phyloP scores from a whole-genome alignment of 1,140 invertebrate genomes.

The Drosophila littoralis region DNA sequence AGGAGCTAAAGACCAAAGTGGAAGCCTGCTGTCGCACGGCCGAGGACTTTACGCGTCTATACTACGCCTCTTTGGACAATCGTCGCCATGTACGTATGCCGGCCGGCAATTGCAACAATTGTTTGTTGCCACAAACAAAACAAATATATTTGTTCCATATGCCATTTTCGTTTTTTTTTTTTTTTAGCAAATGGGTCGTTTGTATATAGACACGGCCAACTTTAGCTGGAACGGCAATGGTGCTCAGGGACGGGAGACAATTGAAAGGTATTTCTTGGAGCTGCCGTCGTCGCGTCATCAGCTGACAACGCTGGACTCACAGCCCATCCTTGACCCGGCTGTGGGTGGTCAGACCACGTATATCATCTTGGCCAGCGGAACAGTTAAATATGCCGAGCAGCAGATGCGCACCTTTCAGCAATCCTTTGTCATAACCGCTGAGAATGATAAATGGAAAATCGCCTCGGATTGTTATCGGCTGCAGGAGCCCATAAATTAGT shows the following conservation, averaged over 20 bases:
- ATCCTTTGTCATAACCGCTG: conserved; percentile 92
- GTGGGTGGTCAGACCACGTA: conserved; percentile 89
- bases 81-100: conserved; percentile 89
- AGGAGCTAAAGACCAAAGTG: conserved; percentile 85
- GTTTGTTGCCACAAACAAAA: conserved; percentile 23
- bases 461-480: conserved; percentile 92
- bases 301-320: conserved; percentile 90
- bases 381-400: conserved; percentile 88
- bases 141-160: background rate
- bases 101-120: conserved; percentile 4
- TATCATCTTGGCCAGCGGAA: conserved; percentile 90
- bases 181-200: conserved; percentile 88
- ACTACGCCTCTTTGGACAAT: conserved; percentile 93
- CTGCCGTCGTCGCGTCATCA: conserved; percentile 90
- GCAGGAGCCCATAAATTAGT: conserved; percentile 86
- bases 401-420: conserved; percentile 89
- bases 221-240: conserved; percentile 95
- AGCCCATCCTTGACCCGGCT: conserved; percentile 89
- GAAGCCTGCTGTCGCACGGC: conserved; percentile 91
- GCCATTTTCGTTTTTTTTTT: conserved; percentile 13
- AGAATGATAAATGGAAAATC: conserved; percentile 95
- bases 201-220: conserved; percentile 92
- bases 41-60: conserved; percentile 92
- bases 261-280: conserved; percentile 91
- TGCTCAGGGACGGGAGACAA: conserved; percentile 89